phyloP scores from a whole-genome alignment of 2,797 vertebrate genomes.

The Myripristis jacobus region DNA sequence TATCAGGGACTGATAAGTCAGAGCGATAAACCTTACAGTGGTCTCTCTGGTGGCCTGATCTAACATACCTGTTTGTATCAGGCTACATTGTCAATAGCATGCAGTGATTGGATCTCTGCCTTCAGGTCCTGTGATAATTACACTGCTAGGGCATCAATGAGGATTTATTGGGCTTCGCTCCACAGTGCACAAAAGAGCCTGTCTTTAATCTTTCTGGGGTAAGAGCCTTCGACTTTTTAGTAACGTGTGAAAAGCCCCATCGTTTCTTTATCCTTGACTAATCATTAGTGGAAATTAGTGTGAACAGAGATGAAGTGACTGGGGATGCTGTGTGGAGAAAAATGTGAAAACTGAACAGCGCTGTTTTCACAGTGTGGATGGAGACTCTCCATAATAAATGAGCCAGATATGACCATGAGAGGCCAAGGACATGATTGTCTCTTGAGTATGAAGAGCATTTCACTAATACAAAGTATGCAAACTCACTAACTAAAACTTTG shows the following conservation, averaged over 20 bases:
- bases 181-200: constrained; percentile 72
- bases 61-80: constrained; percentile 78
- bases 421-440: constrained; percentile 30
- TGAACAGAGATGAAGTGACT: constrained; percentile 18
- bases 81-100: constrained; percentile 72
- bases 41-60: constrained; percentile 55
- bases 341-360: constrained; percentile 7
- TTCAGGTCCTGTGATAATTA: constrained; percentile 80
- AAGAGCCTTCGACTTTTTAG: constrained; percentile 77
- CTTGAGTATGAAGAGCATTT: constrained; percentile 18
- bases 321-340: constrained; percentile 16
- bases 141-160: constrained; percentile 75
- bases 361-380: neutral
- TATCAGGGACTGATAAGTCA: constrained; percentile 72
- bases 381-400: constrained; percentile 32
- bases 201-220: constrained; percentile 77
- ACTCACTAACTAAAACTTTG: constrained; percentile 4
- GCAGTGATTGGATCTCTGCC: constrained; percentile 80
- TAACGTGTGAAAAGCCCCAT: constrained; percentile 58
- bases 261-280: constrained; percentile 68
- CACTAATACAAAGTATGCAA: constrained; percentile 13
- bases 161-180: constrained; percentile 77
- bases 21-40: constrained; percentile 62
- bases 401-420: neutral
- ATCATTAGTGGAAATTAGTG: constrained; percentile 74